phyloP scores from a whole-genome alignment of 2,888 invertebrate species.

The Drymonia ruficornis region DNA sequence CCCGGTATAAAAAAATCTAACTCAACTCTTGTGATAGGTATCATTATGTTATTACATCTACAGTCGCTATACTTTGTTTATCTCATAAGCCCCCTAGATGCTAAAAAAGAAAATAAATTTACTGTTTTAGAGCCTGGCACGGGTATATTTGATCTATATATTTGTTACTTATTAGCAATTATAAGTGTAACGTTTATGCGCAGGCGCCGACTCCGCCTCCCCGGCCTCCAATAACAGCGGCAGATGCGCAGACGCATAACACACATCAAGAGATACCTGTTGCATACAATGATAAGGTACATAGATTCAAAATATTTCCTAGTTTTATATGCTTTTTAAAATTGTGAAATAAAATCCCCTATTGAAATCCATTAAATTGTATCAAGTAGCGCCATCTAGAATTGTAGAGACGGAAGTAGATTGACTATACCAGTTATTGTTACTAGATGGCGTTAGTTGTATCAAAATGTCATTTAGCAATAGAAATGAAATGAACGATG shows the following conservation, averaged over 20 bases:
- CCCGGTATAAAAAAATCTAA: no score
- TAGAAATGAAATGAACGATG: no score
- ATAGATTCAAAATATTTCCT: not conserved
- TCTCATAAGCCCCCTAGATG: no score
- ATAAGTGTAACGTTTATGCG: not conserved
- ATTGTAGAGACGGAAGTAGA: not conserved
- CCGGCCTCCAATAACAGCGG: slow-evolving; percentile 83
- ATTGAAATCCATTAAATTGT: not conserved
- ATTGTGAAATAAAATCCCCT: not conserved
- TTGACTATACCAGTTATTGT: not conserved
- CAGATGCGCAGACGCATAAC: slow-evolving; percentile 72
- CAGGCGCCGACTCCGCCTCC: slow-evolving; percentile 92
- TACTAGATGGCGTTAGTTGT: not conserved
- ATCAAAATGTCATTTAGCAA: not conserved
- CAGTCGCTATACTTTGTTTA: no score
- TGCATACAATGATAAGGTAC: slow-evolving; percentile 95
- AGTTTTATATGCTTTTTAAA: not conserved
- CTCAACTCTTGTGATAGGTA: no score
- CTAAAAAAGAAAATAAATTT: no score
- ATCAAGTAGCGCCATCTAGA: not conserved
- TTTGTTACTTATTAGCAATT: no score
- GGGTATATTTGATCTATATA: no score
- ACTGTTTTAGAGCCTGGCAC: no score
- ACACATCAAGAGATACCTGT: slow-evolving; percentile 89
- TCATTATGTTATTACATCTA: no score